A percentile compares a stretch with the other conserved stretches of the same genome.
Evolutionary conservation across 1,140 invertebrate genomes (phyloP).

Genomic region (Zaprionus lachaisei): DNA sequence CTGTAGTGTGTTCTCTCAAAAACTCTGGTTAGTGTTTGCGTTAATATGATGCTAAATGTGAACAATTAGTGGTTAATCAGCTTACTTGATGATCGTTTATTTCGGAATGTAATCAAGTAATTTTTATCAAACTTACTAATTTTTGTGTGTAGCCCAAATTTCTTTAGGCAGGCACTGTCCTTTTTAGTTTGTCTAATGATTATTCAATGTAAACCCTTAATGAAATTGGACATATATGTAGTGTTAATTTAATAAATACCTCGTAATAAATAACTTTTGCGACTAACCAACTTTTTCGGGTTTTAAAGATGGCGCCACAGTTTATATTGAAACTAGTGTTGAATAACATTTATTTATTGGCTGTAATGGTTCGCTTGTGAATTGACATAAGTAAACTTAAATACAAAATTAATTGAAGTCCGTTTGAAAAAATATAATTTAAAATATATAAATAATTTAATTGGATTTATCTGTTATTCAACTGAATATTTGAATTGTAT

Average conservation of each 20-base stretch:
- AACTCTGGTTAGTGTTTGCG: slow-evolving; percentile 16
- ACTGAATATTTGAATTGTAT: background rate
- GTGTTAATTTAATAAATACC: slow-evolving; percentile 1
- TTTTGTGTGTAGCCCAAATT: too few species aligned
- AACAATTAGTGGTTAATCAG: background rate
- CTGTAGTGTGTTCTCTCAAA: background rate
- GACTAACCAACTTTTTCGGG: background rate
- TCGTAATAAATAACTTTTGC: background rate
- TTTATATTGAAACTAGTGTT: background rate
- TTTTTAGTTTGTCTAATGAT: background rate
- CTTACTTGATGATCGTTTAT: too few species aligned
- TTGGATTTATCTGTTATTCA: background rate
- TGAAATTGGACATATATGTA: background rate
- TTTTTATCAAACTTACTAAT: too few species aligned
- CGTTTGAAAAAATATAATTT: too few species aligned
- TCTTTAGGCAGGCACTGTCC: background rate
- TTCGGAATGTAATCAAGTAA: too few species aligned
- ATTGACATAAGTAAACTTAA: too few species aligned
- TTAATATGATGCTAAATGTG: background rate
- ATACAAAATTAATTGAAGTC: too few species aligned
- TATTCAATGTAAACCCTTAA: background rate
- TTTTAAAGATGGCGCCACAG: background rate
- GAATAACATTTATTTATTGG: background rate
- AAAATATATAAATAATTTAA: too few species aligned
- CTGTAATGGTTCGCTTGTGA: too few species aligned